phyloP scores from a whole-genome alignment of 1,140 invertebrate species.

The Sitophilus oryzae region DNA sequence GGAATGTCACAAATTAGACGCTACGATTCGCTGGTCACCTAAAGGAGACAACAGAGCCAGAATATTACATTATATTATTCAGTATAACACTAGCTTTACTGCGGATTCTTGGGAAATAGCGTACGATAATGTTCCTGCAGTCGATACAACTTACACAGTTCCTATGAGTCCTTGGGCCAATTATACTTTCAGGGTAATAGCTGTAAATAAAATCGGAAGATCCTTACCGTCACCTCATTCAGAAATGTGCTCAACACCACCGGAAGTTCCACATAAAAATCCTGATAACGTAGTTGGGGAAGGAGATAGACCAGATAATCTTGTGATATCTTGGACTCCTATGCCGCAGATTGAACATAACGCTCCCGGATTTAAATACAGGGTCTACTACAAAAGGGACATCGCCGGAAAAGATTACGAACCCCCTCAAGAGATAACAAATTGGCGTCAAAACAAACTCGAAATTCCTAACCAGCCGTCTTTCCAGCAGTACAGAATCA shows the following conservation, averaged over 20 bases:
- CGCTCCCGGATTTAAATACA: conserved; percentile 87
- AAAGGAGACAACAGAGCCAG: conserved; percentile 92
- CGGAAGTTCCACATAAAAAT: conserved; percentile 88
- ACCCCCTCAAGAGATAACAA: conserved; percentile 60
- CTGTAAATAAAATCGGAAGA: conserved; percentile 87
- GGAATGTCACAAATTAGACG: conserved; percentile 63
- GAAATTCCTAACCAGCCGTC: conserved; percentile 80
- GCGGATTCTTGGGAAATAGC: conserved; percentile 85
- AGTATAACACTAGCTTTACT: conserved; percentile 92
- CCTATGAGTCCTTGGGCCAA: conserved; percentile 88
- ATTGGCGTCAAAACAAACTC: conserved; percentile 66
- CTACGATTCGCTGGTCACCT: conserved; percentile 76
- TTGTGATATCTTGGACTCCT: conserved; percentile 88
- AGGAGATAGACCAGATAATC: conserved; percentile 80
- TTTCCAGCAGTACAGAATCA: conserved; percentile 85
- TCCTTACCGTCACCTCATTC: conserved; percentile 80
- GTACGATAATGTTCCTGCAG: conserved; percentile 69
- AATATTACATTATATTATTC: conserved; percentile 85
- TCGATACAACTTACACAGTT: conserved; percentile 66
- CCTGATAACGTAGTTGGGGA: conserved; percentile 90
- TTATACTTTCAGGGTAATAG: conserved; percentile 93
- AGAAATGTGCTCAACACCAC: conserved; percentile 76
- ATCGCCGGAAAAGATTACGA: conserved; percentile 68
- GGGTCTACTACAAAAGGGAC: conserved; percentile 79
- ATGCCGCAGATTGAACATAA: conserved; percentile 97